Evolutionary conservation across 2,797 vertebrate species (phyloP), one percentile per base, ranked within the genome.

Genomic region (Myripristis murdjan): DNA sequence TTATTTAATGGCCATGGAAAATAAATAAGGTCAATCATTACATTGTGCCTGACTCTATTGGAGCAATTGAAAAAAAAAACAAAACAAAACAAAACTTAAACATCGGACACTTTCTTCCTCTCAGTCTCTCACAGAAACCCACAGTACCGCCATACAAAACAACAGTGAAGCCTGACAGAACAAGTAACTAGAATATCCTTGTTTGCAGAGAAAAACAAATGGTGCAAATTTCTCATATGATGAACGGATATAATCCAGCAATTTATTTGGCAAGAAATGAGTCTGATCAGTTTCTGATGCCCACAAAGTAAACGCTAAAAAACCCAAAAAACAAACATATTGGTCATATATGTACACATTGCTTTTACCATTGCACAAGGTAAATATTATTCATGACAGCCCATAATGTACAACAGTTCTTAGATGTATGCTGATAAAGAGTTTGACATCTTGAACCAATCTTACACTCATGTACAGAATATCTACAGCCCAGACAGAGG

Each of bases 401-500:
- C 64, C 6, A 59, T 33, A 28, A 69, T 18, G 47, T 22, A 48
- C 47, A 4, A 18, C 37, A 46, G 35, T 3, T 37, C 1, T 35
- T 10, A 48, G 16, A 44, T 52, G 33, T 8, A 51, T 55, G 7
- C 37, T 18, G 6, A 24, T 14, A 12, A 33, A 31, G 6, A n/a
- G 14, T 48, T 70, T 24, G 20, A 43, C 5, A 33, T 47, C 37
- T 12, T 35, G 5, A 4, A 49, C 47, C 47, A 49, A 49, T 20
- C 20, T 22, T 49, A 24, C 11, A 51, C 39, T 41, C 0, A 10
- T 35, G 12, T 63, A 16, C 4, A 1, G 0, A 4, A 15, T 1
- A 20, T 64, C 11, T 58, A 22, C 18, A 61, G 57, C 48, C 49
- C 31, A 41, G 31, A 64, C 6, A 58, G 22, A 67, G 4, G 0